Conservation (phyloP, 2,797 vertebrate genomes). For the Amphiprion clarkii region DNA sequence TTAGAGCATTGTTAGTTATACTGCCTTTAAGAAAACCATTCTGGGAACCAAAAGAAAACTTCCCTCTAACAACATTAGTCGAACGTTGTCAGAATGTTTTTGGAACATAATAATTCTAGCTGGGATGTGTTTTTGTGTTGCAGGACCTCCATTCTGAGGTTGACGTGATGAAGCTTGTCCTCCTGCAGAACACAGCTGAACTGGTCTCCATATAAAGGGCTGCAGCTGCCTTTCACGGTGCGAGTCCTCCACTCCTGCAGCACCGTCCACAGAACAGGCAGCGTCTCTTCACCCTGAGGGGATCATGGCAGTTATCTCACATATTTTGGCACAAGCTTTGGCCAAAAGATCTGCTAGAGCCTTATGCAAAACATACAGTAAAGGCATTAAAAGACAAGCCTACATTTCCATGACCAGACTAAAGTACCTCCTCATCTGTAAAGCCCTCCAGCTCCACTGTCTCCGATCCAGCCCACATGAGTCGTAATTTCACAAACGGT, state of each 20-base stretch:
- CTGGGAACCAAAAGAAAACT: too few species aligned
- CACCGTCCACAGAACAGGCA: conserved; percentile 67
- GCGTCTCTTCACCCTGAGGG: conserved; percentile 28
- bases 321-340: background rate
- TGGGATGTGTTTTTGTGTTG: conserved; percentile 13
- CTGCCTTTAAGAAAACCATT: too few species aligned
- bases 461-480: conserved; percentile 71
- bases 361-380: too few species aligned
- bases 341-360: background rate
- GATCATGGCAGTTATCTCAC: conserved; percentile 22
- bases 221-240: conserved; percentile 80
- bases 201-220: conserved; percentile 82
- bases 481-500: conserved; percentile 71
- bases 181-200: conserved; percentile 80
- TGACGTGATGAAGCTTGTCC: conserved; percentile 64
- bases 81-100: too few species aligned
- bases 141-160: conserved; percentile 83
- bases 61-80: too few species aligned
- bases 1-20: too few species aligned
- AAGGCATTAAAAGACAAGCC: too few species aligned
- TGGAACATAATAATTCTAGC: too few species aligned
- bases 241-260: conserved; percentile 83
- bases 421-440: conserved; percentile 55
- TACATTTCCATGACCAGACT: background rate
- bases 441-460: conserved; percentile 27